phyloP scores from a whole-genome alignment of 2,888 invertebrate genomes.

The Patella pellucida region DNA sequence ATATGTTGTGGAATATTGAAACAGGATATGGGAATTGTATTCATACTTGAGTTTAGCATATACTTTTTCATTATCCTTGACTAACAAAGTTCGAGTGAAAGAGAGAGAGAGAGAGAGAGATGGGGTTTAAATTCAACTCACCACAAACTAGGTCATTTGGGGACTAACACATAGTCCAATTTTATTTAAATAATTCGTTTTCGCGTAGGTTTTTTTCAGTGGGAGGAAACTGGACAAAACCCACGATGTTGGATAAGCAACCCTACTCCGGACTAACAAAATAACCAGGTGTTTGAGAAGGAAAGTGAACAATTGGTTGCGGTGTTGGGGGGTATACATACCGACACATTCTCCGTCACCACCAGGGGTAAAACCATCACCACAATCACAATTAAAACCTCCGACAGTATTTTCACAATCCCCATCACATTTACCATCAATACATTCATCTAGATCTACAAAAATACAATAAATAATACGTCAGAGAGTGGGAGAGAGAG shows the following conservation, averaged over 20 bases:
- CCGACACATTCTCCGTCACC: constrained; percentile 74
- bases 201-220: too few species aligned
- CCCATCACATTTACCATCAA: constrained; percentile 80
- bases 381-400: constrained; percentile 84
- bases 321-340: constrained; percentile 29
- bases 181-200: too few species aligned
- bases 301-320: background rate
- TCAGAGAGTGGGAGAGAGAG: background rate
- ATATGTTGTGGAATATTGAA: background rate
- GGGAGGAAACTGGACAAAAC: too few species aligned
- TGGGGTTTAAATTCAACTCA: too few species aligned
- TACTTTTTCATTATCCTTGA: background rate
- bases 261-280: background rate
- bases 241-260: too few species aligned
- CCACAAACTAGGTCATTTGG: too few species aligned
- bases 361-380: constrained; percentile 80
- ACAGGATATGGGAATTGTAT: background rate
- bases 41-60: background rate
- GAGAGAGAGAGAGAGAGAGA: too few species aligned
- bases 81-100: too few species aligned
- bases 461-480: constrained; percentile 11
- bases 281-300: background rate
- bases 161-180: too few species aligned
- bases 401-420: constrained; percentile 83
- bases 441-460: constrained; percentile 86